These are phyloP conservation scores for Lutjanus argentimaculatus DNA, from an alignment of 2,797 vertebrate species.

Conservation along the genomic window DNA sequence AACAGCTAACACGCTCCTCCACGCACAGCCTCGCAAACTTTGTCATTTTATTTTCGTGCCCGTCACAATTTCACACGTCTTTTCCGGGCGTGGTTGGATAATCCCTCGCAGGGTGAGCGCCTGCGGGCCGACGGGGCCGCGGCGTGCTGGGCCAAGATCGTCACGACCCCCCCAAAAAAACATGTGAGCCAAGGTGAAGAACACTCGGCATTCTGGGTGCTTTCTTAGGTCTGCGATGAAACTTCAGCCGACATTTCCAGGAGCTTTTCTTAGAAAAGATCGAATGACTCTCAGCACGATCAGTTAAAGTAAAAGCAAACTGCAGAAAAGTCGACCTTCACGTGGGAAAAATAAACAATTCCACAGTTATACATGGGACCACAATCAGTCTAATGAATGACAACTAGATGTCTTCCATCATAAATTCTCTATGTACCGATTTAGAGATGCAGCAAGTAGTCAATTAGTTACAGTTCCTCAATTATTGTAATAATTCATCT, in stretches of 20 bases:
- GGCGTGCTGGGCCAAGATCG: constrained; percentile 61
- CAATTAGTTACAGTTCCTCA: no score
- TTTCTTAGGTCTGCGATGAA: constrained; percentile 31
- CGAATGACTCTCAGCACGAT: constrained; percentile 1
- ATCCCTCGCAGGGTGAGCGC: constrained; percentile 76
- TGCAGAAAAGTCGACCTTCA: not conserved
- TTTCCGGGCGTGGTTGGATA: constrained; percentile 80
- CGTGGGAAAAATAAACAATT: not conserved
- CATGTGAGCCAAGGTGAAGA: constrained; percentile 39
- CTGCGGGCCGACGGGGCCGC: constrained; percentile 54
- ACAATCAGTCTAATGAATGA: no score
- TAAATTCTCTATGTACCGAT: no score
- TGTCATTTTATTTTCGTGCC: constrained; percentile 85
- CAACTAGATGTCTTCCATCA: no score
- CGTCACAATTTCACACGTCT: constrained; percentile 86
- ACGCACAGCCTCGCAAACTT: constrained; percentile 74
- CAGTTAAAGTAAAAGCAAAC: not conserved
- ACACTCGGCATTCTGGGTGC: constrained; percentile 29
- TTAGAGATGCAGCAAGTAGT: no score
- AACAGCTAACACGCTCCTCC: constrained; percentile 77
- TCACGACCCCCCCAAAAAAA: constrained; percentile 59
- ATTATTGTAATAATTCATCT: no score
- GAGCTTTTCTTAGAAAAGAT: constrained; percentile 28
- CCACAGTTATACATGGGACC: no score
- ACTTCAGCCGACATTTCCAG: constrained; percentile 37